Evolutionary conservation across 2,113 vertebrate genomes (phyloP), one percentile per base, ranked within the genome.

Genomic region (Peucedramus taeniatus): DNA sequence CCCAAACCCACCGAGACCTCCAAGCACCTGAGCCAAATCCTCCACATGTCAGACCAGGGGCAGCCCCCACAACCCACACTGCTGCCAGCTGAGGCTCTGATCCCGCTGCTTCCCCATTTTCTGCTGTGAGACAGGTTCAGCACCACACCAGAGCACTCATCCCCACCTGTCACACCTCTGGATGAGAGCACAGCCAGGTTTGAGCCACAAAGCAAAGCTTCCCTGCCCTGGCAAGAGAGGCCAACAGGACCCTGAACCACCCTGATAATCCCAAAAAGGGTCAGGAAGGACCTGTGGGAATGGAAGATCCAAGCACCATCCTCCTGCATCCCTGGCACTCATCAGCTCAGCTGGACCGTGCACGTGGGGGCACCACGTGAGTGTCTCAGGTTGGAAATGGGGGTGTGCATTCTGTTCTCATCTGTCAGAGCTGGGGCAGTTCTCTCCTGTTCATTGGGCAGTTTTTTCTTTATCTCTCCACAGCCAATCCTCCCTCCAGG

Each of bases 11-110:
- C 66, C 0, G 6, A 72, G 65, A 11, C 11, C 27, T 53, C 44
- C 27, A 23, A 61, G 56, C 22, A 28, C 8, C 59, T 4, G 7
- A 72, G 60, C 50, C 45, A 75, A 64, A 64, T 1, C 42, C 40
- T 61, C 19, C 24, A 23, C 24, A 14, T 0, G 0, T 10, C 21
- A 51, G 66, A 30, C 1, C 0, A 7, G 51, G 16, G 9, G n/a
- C 77, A 88, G 69, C 26, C 57, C 33, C 10, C 2, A 10, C 17
- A 35, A 5, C n/a, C 45, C 40, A 3, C 24, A 4, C 8, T 10
- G 7, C 64, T 4, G 1, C 69, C 57, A 79, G 53, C 53, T 51
- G 78, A 60, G 47, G 63, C 28, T n/a, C 39, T 53, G 33, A 50
- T 8, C 53, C 61, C 0, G 0, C 21, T 37, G 22, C 22, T 60